Evolutionary conservation across 2,797 vertebrate genomes (phyloP).

Genomic region (Neoniphon sammara): DNA sequence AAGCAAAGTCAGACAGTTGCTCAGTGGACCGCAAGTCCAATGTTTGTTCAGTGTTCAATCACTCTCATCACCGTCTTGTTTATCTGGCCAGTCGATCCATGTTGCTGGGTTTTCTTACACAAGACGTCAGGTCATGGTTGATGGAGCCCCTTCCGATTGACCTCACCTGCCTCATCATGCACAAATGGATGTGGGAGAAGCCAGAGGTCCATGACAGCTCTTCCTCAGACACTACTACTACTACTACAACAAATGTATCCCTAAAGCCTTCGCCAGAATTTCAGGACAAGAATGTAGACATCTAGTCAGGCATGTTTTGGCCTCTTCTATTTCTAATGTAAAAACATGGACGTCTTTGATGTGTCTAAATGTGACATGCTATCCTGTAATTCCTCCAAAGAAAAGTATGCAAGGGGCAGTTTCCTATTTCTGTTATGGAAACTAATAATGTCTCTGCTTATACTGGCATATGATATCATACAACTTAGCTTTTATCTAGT

Average conservation of each 20-base stretch:
- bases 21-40: slow-evolving; percentile 34
- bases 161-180: slow-evolving; percentile 46
- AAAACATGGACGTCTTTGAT: slow-evolving; percentile 3
- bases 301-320: slow-evolving; percentile 31
- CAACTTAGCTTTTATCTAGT: too few species aligned
- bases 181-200: slow-evolving; percentile 38
- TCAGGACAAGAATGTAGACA: not conserved
- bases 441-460: not conserved
- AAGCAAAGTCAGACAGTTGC: slow-evolving; percentile 50
- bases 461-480: not conserved
- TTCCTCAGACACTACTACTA: slow-evolving; percentile 18
- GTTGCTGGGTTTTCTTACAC: slow-evolving; percentile 29
- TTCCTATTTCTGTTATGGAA: slow-evolving; percentile 1
- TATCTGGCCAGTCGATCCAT: slow-evolving; percentile 48
- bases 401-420: not conserved
- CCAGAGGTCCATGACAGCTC: slow-evolving; percentile 28
- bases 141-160: slow-evolving; percentile 46
- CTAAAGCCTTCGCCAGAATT: slow-evolving; percentile 34
- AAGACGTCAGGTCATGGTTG: slow-evolving; percentile 42
- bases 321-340: slow-evolving; percentile 1
- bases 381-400: not conserved
- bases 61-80: slow-evolving; percentile 46
- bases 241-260: slow-evolving; percentile 21
- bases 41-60: slow-evolving; percentile 45
- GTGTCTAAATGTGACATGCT: too few species aligned